Percentiles rank a stretch among this genome's conserved stretches.
phyloP scores from a whole-genome alignment of 2,113 vertebrate genomes.

The Chlamydotis undulata region DNA sequence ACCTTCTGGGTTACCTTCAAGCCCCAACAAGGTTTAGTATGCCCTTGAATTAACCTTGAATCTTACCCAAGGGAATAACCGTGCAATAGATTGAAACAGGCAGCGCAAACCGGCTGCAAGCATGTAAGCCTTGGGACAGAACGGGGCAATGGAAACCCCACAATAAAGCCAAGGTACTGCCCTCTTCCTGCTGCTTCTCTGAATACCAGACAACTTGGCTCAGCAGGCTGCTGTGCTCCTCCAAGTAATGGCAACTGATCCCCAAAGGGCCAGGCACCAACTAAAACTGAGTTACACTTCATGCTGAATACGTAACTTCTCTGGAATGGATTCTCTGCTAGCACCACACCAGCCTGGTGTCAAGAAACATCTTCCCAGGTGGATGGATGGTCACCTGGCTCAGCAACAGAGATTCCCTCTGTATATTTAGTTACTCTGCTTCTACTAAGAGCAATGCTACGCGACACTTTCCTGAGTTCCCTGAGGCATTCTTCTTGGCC shows the following conservation, averaged over 20 bases:
- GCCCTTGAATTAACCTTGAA: constrained; percentile 25
- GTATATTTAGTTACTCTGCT: neutral
- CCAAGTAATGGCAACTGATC: neutral
- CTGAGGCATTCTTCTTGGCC: neutral
- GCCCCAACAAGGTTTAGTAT: neutral
- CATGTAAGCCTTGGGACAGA: neutral
- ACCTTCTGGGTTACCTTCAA: neutral
- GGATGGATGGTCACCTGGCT: neutral
- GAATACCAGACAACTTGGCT: neutral
- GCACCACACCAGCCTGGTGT: neutral
- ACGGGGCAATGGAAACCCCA: neutral
- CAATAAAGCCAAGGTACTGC: neutral
- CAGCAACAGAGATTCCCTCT: neutral
- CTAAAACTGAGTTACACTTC: neutral
- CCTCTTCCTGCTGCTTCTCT: neutral
- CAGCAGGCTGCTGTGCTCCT: neutral
- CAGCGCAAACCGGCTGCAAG: neutral
- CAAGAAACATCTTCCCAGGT: neutral
- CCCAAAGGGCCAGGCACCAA: neutral
- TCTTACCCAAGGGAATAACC: neutral
- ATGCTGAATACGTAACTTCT: neutral
- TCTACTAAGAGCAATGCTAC: neutral
- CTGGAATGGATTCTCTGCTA: neutral
- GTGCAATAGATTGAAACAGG: neutral
- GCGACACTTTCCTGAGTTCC: neutral